A percentile compares a stretch with the other conserved stretches of the same genome.
Conservation (phyloP, 2,113 vertebrate genomes). For the Delphinapterus leucas region DNA sequence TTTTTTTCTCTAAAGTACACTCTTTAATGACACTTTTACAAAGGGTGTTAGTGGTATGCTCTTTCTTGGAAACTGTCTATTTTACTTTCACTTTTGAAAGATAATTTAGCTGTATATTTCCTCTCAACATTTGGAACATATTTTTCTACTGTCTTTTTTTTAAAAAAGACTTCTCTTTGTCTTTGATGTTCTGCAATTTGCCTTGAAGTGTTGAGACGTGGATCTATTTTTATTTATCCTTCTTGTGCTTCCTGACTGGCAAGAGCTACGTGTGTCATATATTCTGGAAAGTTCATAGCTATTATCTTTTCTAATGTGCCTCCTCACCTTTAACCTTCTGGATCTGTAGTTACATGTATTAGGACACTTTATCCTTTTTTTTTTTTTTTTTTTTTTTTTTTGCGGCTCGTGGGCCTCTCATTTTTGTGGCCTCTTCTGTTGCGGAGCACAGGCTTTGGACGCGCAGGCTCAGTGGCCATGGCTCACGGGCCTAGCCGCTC, state of each 20-base stretch:
- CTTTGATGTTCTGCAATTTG: neutral
- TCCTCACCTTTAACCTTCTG: neutral
- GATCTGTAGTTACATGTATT: neutral
- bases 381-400: no score
- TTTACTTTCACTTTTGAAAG: neutral
- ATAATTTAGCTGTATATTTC: neutral
- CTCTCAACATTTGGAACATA: neutral
- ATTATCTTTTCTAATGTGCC: neutral
- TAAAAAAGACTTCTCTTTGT: neutral
- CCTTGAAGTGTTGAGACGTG: neutral
- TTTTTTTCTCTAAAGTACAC: neutral
- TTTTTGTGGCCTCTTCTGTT: no score
- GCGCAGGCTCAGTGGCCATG: no score
- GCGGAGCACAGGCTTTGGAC: no score
- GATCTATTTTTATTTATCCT: neutral
- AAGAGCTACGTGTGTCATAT: neutral
- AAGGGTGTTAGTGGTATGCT: neutral
- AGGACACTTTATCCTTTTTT: neutral
- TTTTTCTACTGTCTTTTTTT: neutral
- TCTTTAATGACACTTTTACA: neutral
- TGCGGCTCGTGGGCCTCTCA: no score
- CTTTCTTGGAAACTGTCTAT: neutral
- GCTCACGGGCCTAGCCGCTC: no score
- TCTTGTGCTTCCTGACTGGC: neutral
- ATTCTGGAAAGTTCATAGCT: neutral